A percentile compares a stretch with the other conserved stretches of the same genome.
These are phyloP conservation scores for Procambarus virginalis DNA, from an alignment of 1,140 invertebrate genomes.

Conservation along the genomic window DNA sequence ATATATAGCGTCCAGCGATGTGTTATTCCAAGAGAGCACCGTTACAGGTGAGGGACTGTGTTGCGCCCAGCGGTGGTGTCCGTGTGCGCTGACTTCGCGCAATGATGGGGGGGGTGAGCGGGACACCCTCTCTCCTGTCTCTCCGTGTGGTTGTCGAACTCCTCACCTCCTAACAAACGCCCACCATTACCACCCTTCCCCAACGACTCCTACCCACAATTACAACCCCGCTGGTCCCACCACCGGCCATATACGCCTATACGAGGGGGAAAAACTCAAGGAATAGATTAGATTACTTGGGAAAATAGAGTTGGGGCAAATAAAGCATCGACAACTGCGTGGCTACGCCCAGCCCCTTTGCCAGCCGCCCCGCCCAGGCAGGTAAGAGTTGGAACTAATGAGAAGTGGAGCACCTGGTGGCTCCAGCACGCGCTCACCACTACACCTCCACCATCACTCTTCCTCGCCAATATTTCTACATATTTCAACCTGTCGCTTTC, in stretches of 20 bases:
- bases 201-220: not conserved
- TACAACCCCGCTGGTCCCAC: conserved; percentile 13
- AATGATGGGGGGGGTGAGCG: conserved; percentile 58
- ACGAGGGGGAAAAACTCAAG: not conserved
- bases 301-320: conserved; percentile 35
- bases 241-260: not conserved
- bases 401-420: conserved; percentile 61
- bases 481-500: no score
- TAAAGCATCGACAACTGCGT: conserved; percentile 34
- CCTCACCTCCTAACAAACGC: conserved; percentile 23
- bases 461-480: no score
- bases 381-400: conserved; percentile 54
- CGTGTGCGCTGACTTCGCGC: conserved; percentile 10
- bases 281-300: not conserved
- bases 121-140: conserved; percentile 32
- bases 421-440: conserved; percentile 28
- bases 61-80: conserved; percentile 21
- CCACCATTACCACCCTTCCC: not conserved
- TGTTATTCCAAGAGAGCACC: not conserved
- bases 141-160: conserved; percentile 40
- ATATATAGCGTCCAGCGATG: not conserved
- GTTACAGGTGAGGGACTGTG: conserved; percentile 18
- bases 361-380: conserved; percentile 54
- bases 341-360: conserved; percentile 32
- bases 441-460: no score